Evolutionary conservation across 1,140 invertebrate species (phyloP).

Genomic region (Caenorhabditis brenneri): DNA sequence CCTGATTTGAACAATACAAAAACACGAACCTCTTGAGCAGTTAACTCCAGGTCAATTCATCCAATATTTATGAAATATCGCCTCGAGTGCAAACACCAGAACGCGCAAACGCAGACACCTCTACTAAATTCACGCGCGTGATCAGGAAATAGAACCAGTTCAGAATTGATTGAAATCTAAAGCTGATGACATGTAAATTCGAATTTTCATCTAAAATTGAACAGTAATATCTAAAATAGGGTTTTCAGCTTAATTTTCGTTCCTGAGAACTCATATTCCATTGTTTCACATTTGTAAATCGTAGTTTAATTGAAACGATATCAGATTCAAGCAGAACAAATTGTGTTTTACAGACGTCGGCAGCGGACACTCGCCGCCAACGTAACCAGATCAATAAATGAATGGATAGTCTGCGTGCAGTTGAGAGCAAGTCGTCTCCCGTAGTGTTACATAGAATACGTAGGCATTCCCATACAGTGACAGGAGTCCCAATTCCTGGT

Average conservation of each 20-base stretch:
- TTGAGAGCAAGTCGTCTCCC: slow-evolving; percentile 8
- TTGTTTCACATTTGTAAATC: too few species aligned
- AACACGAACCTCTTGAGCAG: too few species aligned
- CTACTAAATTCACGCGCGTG: not conserved
- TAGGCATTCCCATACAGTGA: slow-evolving; percentile 33
- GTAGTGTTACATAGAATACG: slow-evolving; percentile 32
- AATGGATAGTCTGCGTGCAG: slow-evolving; percentile 26
- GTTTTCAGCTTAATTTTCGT: not conserved
- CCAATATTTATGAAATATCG: too few species aligned
- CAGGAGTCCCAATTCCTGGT: slow-evolving; percentile 8
- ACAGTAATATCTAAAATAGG: too few species aligned
- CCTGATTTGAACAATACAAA: too few species aligned
- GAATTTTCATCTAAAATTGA: too few species aligned
- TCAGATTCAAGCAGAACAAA: too few species aligned
- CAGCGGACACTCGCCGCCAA: not conserved
- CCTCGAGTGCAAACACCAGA: not conserved
- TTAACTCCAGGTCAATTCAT: too few species aligned
- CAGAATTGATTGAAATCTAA: not conserved
- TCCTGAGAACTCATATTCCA: too few species aligned
- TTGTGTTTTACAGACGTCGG: not conserved
- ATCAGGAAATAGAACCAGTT: not conserved
- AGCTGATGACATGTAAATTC: not conserved
- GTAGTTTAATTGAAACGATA: too few species aligned
- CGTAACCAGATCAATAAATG: slow-evolving; percentile 1
- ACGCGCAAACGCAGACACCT: not conserved